Evolutionary conservation across 2,797 vertebrate species (phyloP), one percentile per base, ranked within the genome.

Genomic region (Psittacula derbiana): DNA sequence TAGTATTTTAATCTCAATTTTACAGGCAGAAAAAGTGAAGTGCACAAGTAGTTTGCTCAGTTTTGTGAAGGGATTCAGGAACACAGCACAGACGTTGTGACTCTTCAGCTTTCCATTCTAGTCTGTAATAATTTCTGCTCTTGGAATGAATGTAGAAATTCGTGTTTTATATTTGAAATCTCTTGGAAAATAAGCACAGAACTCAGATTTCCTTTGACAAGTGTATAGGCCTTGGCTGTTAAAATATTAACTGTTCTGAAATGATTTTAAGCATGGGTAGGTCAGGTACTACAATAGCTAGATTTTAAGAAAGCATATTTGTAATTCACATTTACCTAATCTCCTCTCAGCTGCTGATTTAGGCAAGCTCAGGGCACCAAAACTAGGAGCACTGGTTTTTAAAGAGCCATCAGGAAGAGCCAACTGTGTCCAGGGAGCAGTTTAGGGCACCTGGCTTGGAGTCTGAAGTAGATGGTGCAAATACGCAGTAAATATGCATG

Each of bases 1-100:
- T 94, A 53, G 41, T 86, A 50, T 93, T 91, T 95, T 88, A 86
- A 65, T 91, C 76, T 78, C 38, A 16, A 14, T 75, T 90, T 90
- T 86, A 47, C 25, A 47, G 62, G 21, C 12, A 64, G 53, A 90
- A 64, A 14, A 53, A 92, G 16, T 36, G 50, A 61, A 50, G 38
- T 12, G 41, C 25, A 0, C 66, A 49, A 69, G 20, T 60, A 38
- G 71, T 87, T 85, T 60, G 44, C 36, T 79, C 18, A 17, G 41
- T 65, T 91, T 87, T 79, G 57, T 60, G 38, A 40, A 53, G 74
- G 60, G 72, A 49, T 11, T 28, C 87, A 31, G 57, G 44, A 86
- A 14, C 73, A 16, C 10, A 62, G 8, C 0, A 6, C 47, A 78
- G 27, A 50, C 43, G 24, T 81, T 64, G 43, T 74, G 72, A 64